Evolutionary conservation across 92 coral and sea anemone species (phyloP).

Genomic region (Scolanthus callimorphus): DNA sequence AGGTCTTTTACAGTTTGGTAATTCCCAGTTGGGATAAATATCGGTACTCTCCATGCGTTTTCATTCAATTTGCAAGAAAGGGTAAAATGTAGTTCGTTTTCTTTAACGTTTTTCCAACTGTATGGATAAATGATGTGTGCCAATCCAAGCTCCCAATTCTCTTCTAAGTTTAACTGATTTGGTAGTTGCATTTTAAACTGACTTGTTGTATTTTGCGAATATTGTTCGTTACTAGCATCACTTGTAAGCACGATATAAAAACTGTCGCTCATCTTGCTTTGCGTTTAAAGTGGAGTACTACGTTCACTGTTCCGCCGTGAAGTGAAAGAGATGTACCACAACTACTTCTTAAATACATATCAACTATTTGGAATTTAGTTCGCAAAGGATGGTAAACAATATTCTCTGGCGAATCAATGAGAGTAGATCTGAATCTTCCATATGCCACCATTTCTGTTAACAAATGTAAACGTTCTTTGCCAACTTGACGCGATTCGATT

Average conservation of each 20-base stretch:
- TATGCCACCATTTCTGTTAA: neutral
- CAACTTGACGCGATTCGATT: neutral
- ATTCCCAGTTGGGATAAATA: constrained; percentile 4
- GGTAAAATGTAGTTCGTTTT: neutral
- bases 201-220: neutral
- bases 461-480: neutral
- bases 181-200: constrained; percentile 8
- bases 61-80: neutral
- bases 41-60: neutral
- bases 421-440: neutral
- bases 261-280: constrained; percentile 11
- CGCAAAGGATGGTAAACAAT: neutral
- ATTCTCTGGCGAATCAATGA: neutral
- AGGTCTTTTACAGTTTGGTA: neutral
- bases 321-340: neutral
- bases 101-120: constrained; percentile 19
- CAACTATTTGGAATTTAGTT: neutral
- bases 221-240: constrained; percentile 5
- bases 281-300: neutral
- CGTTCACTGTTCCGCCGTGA: neutral
- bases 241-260: constrained; percentile 16
- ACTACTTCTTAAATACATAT: neutral
- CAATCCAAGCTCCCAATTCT: constrained; percentile 22
- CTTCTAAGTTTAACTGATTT: neutral
- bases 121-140: constrained; percentile 17